Base-by-base conservation (phyloP, 37 sponge, comb jelly and placozoan species). In the Beroe forskalii region DNA sequence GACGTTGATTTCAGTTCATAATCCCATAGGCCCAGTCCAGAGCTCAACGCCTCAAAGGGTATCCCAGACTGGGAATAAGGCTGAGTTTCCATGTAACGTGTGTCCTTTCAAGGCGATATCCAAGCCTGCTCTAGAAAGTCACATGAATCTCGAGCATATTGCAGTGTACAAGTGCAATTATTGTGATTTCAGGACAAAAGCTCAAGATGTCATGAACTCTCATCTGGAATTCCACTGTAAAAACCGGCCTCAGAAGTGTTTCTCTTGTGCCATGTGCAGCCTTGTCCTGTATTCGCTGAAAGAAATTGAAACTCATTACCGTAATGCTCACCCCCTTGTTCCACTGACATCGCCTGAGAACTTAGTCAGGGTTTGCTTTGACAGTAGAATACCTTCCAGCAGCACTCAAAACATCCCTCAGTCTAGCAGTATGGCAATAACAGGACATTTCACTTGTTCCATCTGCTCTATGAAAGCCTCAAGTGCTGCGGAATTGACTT, bases 91-190 rank as follows among this genome's bases (percentile, higher is more conserved):
- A 48, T 80, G 86, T 43, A 32, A 44, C 48, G 2, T 80, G 28
- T 80, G 86, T 24, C 37, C 28, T 22, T 80, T 30, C 86, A 24
- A 38, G 25, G 55, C 55, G 3, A 17, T 25, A 22, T n/a, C 30
- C 4, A 17, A 35, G 37, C 38, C 40, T 3, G 55, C 86, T 17
- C 55, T 80, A 19, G 55, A 1, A 2, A 39, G 12, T 0, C 86
- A 80, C 30, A 22, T 43, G 43, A 22, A 41, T 23, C 38, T 44
- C 40, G 17, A 44, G 27, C 86, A 80, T 25, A 38, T 48, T 17
- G 48, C 86, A 0, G 30, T 80, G 4, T 80, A 80, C 55, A 27
- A 32, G 30, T 80, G 86, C 28, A 80, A 80, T 25, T 80, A 80
- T 48, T 80, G 86, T 25, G 8, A 8, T 4, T 80, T 28, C 55